Conservation (phyloP, 2,888 invertebrate species). For the Yponomeuta sedellus region DNA sequence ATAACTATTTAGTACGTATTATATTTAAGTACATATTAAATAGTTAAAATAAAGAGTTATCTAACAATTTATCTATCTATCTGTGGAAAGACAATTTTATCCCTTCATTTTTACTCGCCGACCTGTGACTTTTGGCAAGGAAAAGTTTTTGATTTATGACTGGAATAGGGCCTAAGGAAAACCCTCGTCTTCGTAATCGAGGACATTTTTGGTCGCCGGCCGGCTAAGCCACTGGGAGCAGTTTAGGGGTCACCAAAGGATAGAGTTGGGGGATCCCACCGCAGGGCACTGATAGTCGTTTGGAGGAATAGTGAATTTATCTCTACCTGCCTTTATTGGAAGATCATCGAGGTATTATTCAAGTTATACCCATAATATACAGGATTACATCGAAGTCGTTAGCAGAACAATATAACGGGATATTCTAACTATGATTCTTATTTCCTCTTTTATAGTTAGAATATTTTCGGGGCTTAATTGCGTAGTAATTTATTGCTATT, state of each 20-base stretch:
- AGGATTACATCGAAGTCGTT: too few relatives aligned
- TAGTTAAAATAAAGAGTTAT: too few relatives aligned
- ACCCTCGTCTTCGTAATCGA: background rate
- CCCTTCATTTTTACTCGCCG: background rate
- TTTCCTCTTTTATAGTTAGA: too few relatives aligned
- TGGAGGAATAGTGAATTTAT: background rate
- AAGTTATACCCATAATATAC: background rate
- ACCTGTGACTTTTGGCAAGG: slow-evolving; percentile 1
- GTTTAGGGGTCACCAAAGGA: background rate
- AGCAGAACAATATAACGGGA: too few relatives aligned
- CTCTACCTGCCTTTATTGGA: background rate
- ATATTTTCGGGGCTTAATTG: too few relatives aligned
- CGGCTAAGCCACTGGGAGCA: background rate
- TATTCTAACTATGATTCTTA: too few relatives aligned
- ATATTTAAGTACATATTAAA: too few relatives aligned
- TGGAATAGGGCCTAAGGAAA: background rate
- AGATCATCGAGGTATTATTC: background rate
- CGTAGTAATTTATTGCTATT: too few relatives aligned
- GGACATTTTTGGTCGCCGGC: background rate
- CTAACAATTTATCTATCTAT: too few relatives aligned
- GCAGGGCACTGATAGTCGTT: background rate
- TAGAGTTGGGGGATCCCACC: background rate
- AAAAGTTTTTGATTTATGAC: slow-evolving; percentile 3
- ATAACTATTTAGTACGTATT: too few relatives aligned
- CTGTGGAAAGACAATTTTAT: background rate